Conservation (phyloP, 2,113 vertebrate species). For the Ailurus styani region DNA sequence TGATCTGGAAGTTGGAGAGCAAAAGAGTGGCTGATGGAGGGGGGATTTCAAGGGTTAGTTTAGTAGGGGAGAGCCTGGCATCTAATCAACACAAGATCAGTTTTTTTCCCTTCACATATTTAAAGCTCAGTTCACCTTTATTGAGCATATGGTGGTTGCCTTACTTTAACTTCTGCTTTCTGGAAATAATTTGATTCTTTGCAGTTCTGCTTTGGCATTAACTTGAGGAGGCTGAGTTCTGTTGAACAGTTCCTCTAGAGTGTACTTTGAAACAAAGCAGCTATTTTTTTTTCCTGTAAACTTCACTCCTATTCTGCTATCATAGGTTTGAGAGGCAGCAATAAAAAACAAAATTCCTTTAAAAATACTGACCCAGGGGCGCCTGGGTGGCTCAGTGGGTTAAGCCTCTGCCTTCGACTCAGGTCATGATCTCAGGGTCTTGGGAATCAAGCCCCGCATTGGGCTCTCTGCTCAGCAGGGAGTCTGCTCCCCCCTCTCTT, state of each 20-base stretch:
- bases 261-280: not conserved
- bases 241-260: not conserved
- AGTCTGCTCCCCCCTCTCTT: too few relatives aligned
- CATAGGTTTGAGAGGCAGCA: not conserved
- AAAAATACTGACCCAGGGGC: slow-evolving; percentile 37
- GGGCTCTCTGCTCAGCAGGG: too few relatives aligned
- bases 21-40: not conserved
- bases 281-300: not conserved
- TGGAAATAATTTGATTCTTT: not conserved
- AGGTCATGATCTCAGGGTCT: too few relatives aligned
- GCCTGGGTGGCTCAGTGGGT: too few relatives aligned
- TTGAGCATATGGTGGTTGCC: not conserved
- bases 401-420: too few relatives aligned
- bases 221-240: not conserved
- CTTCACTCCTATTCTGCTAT: not conserved
- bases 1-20: not conserved
- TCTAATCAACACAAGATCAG: not conserved
- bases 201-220: not conserved
- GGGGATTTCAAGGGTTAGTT: not conserved
- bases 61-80: not conserved
- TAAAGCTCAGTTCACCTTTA: not conserved
- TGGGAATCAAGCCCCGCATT: too few relatives aligned
- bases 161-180: not conserved
- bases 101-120: not conserved
- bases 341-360: not conserved